phyloP scores from a whole-genome alignment of 2,113 vertebrate genomes.

The Actinemys pallida region DNA sequence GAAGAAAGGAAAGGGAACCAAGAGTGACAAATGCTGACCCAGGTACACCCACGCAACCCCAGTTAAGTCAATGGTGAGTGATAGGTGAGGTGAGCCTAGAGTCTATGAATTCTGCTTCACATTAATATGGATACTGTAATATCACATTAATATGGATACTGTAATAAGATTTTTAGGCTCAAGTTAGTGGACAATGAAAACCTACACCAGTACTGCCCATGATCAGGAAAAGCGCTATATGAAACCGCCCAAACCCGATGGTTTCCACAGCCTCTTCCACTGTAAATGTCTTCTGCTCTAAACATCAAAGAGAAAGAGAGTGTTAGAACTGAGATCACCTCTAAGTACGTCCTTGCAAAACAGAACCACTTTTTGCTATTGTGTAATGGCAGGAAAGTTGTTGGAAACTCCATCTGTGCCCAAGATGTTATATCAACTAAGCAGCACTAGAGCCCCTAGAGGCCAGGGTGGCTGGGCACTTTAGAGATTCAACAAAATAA shows the following conservation, averaged over 20 bases:
- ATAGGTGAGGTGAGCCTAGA: neutral
- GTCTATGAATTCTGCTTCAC: neutral
- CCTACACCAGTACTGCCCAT: slow-evolving; percentile 94
- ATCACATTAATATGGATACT: neutral
- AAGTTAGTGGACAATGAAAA: neutral
- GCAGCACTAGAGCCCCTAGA: neutral
- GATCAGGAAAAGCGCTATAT: slow-evolving; percentile 90
- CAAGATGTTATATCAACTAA: neutral
- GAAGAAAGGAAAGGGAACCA: neutral
- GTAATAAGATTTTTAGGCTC: accelerated
- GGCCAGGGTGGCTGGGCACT: accelerated
- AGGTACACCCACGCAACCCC: neutral
- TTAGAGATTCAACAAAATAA: neutral
- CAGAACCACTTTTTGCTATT: accelerated
- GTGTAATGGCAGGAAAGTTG: neutral
- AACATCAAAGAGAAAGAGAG: neutral
- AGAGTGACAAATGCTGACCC: neutral
- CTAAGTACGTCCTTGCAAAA: neutral
- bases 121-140: neutral
- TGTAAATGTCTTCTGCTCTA: slow-evolving; percentile 84
- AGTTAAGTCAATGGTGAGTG: neutral
- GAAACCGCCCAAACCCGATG: slow-evolving; percentile 93
- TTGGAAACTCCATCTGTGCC: neutral
- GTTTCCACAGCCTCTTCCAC: slow-evolving; percentile 94
- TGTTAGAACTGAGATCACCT: neutral